Base-by-base conservation (phyloP, 2,888 invertebrate species). In the Suillia variegata region DNA sequence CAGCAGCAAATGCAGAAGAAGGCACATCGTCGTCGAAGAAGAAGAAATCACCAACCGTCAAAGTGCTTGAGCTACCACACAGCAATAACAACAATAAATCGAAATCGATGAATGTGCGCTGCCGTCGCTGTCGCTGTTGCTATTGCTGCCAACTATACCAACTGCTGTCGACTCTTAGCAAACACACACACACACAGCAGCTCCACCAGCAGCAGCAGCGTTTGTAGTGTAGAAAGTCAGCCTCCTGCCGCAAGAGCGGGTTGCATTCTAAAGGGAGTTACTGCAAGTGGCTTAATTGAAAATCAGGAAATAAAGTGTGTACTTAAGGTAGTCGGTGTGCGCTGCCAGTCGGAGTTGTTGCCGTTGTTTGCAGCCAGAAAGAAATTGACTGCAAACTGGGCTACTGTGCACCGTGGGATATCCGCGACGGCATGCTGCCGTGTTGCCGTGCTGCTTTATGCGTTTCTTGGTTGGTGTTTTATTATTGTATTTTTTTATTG, bases 401-500 rank as follows among this genome's bases (percentile, higher is more conserved):
- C 38, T 38, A n/a, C 13, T 38, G 38, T 68, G 73, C 71, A 50
- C 71, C 63, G 73, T 72, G 73, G 71, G 71, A 68, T 73, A 71
- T n/a, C n/a, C n/a, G n/a, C n/a, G n/a, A n/a, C n/a, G n/a, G n/a
- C n/a, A n/a, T n/a, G n/a, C n/a, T n/a, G n/a, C n/a, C n/a, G n/a
- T 65, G 31, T 33, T 12, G 52, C 47, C 55, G 64, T 52, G 26
- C n/a, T 17, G 31, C 13, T 49, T 22, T 22, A n/a, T 49, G 49
- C 49, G 22, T 22, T 26, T 47, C 13, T 21, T 47, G 18, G n/a
- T 21, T 18, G 3, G 6, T 18, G 8, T 18, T 49, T 52, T n/a
- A n/a, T n/a, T n/a, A n/a, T 33, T 31, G 17, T 51, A 8, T 10
- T 20, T 49, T 20, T 49, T 49, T 20, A 24, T 51, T 22, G 8